Conservation (phyloP, 2,888 invertebrate genomes). For the Drosophila atripex region DNA sequence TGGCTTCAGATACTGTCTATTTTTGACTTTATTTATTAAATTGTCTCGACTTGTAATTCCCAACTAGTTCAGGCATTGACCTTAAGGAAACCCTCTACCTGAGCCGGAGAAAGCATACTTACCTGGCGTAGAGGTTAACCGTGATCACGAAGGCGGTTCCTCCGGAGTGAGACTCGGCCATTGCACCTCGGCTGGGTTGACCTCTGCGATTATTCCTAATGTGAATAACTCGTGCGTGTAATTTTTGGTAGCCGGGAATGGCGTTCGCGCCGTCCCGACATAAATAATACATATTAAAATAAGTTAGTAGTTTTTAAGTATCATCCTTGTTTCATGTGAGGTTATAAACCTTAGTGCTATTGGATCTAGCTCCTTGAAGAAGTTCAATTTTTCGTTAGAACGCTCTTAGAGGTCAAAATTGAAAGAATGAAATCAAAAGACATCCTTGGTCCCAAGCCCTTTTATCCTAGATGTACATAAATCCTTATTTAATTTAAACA, state of each 20-base stretch:
- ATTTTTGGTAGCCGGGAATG: constrained; percentile 88
- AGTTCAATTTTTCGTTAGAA: too few species aligned
- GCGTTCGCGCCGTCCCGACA: constrained; percentile 87
- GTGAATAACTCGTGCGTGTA: constrained; percentile 82
- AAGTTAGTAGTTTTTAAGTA: neutral
- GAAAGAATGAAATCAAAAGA: too few species aligned
- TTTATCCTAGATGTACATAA: neutral
- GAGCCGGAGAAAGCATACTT: constrained; percentile 70
- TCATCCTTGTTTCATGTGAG: neutral
- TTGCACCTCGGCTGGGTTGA: constrained; percentile 73
- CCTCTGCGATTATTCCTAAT: constrained; percentile 76
- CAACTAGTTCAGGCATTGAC: constrained; percentile 29
- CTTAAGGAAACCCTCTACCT: neutral
- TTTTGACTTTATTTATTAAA: too few species aligned
- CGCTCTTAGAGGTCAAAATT: too few species aligned
- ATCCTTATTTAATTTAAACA: constrained; percentile 23
- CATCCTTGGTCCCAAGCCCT: too few species aligned
- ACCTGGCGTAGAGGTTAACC: constrained; percentile 78
- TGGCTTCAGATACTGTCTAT: too few species aligned
- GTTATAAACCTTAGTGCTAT: neutral
- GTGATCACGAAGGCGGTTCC: constrained; percentile 77
- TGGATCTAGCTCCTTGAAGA: too few species aligned
- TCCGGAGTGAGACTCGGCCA: constrained; percentile 74
- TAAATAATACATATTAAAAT: constrained; percentile 28
- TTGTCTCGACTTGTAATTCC: neutral